Evolutionary conservation across 2,113 vertebrate species (phyloP), one percentile per base, ranked within the genome.

Genomic region (Cottus gobio): DNA sequence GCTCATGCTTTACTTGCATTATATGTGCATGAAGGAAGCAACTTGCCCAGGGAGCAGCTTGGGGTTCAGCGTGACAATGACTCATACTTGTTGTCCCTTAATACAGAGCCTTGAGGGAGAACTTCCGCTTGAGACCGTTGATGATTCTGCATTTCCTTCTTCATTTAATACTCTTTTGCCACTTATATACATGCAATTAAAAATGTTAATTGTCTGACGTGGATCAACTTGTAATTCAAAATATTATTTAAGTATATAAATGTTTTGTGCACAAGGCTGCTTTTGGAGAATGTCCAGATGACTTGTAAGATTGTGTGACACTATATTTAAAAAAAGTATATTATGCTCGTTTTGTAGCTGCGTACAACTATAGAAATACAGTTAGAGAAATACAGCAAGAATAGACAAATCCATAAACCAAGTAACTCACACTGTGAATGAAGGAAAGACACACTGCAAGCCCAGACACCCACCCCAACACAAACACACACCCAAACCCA

Each of bases 401-500:
- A 36, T 0, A 34, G 10, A 75, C 6, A 10, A 52, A 48, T 34
- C 37, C 37, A 39, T n/a, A 24, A 36, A 10, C 18, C 28, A 22
- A 44, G 42, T 71, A 39, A 20, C 42, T 36, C 30, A 30, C 31
- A 73, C 52, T 34, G 37, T 37, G 18, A 81, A 71, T 69, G 62
- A 22, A 22, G 34, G 30, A 56, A 22, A 77, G 37, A 54, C 34
- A 77, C 54, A 56, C 12, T 44, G 31, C 18, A 70, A 76, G 44
- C 67, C 30, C 10, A 22, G 30, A 22, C 52, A 71, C 6, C 54
- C 61, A 71, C 69, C 82, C 71, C 77, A 46, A 71, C 79, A 84
- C 20, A 52, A 15, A 34, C 58, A 22, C 67, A 69, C 52, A 71
- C 6, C 58, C 44, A 65, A 50, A 64, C 60, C 42, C 65, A 71